These are phyloP conservation scores for Menura novaehollandiae DNA, from an alignment of 2,113 vertebrate species.

Conservation along the genomic window DNA sequence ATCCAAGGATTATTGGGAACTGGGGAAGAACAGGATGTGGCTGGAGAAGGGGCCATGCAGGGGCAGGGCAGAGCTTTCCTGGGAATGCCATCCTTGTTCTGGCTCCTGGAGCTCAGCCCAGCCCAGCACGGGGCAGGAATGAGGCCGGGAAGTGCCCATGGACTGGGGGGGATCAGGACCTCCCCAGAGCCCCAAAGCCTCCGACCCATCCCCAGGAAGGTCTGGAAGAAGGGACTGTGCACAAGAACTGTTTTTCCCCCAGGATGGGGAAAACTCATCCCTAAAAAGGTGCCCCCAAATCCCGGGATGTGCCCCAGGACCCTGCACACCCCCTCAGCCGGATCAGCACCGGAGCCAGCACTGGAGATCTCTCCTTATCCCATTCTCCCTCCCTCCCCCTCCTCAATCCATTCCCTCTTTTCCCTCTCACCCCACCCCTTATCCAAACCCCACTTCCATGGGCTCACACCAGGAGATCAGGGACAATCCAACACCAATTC, in stretches of 20 bases:
- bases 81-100: no score
- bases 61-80: no score
- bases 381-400: background rate
- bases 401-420: no score
- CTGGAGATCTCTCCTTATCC: background rate
- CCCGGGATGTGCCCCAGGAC: background rate
- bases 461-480: no score
- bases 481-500: no score
- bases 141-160: background rate
- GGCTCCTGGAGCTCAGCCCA: no score
- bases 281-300: background rate
- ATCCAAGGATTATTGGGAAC: no score
- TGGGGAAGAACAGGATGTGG: no score
- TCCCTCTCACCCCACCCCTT: no score
- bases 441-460: no score
- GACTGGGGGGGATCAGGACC: background rate
- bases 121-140: background rate
- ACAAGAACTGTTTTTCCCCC: background rate
- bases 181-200: accelerated
- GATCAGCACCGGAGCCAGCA: background rate
- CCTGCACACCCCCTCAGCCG: background rate
- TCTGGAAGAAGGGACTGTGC: background rate
- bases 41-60: no score
- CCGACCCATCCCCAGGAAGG: background rate
- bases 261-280: background rate